phyloP scores from a whole-genome alignment of 2,797 vertebrate species.

The Tragelaphus eurycerus region DNA sequence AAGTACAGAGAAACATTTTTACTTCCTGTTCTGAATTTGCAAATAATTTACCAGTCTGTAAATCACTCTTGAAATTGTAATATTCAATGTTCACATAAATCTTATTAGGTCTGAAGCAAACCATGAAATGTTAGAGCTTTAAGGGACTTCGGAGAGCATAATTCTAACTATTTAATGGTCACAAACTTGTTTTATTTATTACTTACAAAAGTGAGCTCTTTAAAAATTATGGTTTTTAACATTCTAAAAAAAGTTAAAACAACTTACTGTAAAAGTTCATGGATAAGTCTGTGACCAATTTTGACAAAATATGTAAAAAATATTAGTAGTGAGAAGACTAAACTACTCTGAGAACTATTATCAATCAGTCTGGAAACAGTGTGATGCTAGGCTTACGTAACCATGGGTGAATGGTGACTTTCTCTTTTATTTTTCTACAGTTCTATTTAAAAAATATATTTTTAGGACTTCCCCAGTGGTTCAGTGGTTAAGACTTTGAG shows the following conservation, averaged over 20 bases:
- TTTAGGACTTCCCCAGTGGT: not conserved
- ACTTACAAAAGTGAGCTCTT: not conserved
- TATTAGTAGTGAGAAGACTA: not conserved
- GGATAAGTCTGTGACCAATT: not conserved
- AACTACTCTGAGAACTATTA: not conserved
- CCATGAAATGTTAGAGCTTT: not conserved
- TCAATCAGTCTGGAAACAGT: not conserved
- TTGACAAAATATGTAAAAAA: not conserved
- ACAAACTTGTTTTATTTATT: not conserved
- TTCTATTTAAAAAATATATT: not conserved
- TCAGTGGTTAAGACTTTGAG: not conserved
- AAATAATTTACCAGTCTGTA: not conserved
- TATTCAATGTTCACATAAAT: not conserved
- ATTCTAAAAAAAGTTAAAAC: not conserved
- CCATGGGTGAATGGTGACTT: not conserved
- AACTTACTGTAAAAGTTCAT: not conserved
- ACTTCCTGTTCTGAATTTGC: conserved; percentile 26
- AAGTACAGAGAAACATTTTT: conserved; percentile 7
- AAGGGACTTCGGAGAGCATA: not conserved
- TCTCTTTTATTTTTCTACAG: not conserved
- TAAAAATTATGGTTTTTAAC: conserved; percentile 21
- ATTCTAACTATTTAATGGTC: conserved; percentile 17
- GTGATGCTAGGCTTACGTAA: not conserved
- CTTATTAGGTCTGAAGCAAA: not conserved
- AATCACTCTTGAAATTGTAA: conserved; percentile 10